These are phyloP conservation scores for Patella vulgata DNA, from an alignment of 1,140 invertebrate genomes.

Conservation along the genomic window DNA sequence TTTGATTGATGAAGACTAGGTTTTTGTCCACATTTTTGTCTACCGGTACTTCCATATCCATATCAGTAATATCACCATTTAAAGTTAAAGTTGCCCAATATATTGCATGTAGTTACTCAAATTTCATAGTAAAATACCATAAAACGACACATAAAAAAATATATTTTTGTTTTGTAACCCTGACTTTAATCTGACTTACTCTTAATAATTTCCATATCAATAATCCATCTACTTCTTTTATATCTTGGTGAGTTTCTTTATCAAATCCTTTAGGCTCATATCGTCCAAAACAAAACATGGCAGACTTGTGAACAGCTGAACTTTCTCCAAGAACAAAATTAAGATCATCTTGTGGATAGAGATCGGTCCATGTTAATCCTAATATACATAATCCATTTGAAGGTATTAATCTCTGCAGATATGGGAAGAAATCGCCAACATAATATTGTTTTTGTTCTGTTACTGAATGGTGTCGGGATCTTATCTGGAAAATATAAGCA, in stretches of 20 bases:
- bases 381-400: slow-evolving; percentile 47
- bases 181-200: slow-evolving; percentile 22
- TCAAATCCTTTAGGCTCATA: slow-evolving; percentile 43
- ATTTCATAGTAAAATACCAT: no score
- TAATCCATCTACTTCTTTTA: slow-evolving; percentile 36
- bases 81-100: no score
- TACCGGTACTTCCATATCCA: no score
- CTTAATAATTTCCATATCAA: slow-evolving; percentile 56
- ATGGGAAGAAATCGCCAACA: slow-evolving; percentile 44
- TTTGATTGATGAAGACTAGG: no score
- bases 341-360: slow-evolving; percentile 51
- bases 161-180: no score
- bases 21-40: no score
- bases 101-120: no score
- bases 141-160: no score
- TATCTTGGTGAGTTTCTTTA: slow-evolving; percentile 28
- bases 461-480: slow-evolving; percentile 30
- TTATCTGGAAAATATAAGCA: slow-evolving; percentile 5
- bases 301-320: slow-evolving; percentile 31
- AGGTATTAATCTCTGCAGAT: slow-evolving; percentile 40
- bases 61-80: no score
- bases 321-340: slow-evolving; percentile 59
- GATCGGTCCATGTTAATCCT: slow-evolving; percentile 53
- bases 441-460: slow-evolving; percentile 46
- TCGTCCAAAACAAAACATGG: slow-evolving; percentile 54